These are phyloP conservation scores for Rhaphigaster nebulosa DNA, from an alignment of 2,888 invertebrate genomes.

Conservation along the genomic window DNA sequence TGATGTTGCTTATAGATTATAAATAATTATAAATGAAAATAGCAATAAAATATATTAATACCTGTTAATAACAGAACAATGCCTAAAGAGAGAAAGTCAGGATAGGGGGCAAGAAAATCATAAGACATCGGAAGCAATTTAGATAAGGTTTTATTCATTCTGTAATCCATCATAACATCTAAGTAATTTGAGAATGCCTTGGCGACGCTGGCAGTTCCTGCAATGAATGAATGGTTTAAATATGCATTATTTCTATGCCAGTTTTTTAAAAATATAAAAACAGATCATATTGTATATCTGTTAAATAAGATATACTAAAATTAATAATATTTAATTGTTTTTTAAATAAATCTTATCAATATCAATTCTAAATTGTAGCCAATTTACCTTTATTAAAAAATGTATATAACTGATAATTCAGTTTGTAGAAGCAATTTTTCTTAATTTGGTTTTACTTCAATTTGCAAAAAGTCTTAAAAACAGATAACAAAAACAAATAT, in stretches of 20 bases:
- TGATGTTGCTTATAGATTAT: neutral
- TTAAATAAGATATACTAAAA: too few relatives aligned
- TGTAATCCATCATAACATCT: slow-evolving; percentile 75
- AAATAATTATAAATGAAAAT: slow-evolving; percentile 17
- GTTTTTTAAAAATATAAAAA: neutral
- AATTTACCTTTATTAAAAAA: too few relatives aligned
- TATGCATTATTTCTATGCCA: neutral
- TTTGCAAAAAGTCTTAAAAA: too few relatives aligned
- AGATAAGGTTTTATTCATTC: slow-evolving; percentile 73
- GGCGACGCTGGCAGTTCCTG: slow-evolving; percentile 83
- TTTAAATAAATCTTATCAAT: too few relatives aligned
- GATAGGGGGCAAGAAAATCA: slow-evolving; percentile 76
- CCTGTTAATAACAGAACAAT: slow-evolving; percentile 75
- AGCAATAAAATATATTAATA: slow-evolving; percentile 55
- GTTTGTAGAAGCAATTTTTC: too few relatives aligned
- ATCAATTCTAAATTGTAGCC: too few relatives aligned
- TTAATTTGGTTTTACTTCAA: too few relatives aligned
- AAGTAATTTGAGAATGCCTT: slow-evolving; percentile 81
- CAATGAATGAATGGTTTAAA: neutral
- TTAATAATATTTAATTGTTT: too few relatives aligned
- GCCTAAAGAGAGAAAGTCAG: slow-evolving; percentile 79
- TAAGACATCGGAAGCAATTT: slow-evolving; percentile 75
- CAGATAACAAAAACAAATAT: too few relatives aligned
- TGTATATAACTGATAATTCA: too few relatives aligned
- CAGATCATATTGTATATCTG: too few relatives aligned